Base-by-base conservation (phyloP, 1,140 invertebrate genomes). In the Drosophila leontia region DNA sequence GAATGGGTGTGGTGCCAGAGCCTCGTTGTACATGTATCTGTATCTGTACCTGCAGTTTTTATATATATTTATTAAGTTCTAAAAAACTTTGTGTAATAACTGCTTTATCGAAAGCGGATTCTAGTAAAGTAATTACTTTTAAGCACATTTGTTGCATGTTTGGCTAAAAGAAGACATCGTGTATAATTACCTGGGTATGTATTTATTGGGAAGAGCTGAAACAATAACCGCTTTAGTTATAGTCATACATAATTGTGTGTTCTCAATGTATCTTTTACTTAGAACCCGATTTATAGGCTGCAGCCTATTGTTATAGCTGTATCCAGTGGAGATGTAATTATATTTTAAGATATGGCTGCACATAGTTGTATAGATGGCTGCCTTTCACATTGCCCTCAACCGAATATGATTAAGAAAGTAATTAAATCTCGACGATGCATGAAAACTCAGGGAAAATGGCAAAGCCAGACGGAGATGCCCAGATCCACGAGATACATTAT, bases 351-450 rank as follows among this genome's bases (percentile, higher is more conserved):
- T 45, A 53, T 64, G 32, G 57, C 62, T 44, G 53, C 50, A 76
- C 53, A 44, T 44, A 71, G 58, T 61, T 37, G 47, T 51, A 80
- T 77, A 62, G 67, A 65, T 80, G 74, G 61, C 56, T 78, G 78
- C 75, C 57, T 60, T 75, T 75, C 69, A 81, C 65, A 79, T 80
- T 86, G 76, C 64, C 68, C 83, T 74, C 71, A 69, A 78, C 84
- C 75, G 69, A 75, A 76, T 81, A 79, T 80, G 81, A 82, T 85
- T 72, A 72, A 68, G 78, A 91, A 91, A 91, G 82, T 79, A 91
- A 91, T 91, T 91, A 91, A 87, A 87, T 78, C 58, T 61, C 82
- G 85, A 75, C 80, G 90, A 91, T 84, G 91, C 90, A 91, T 91
- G 76, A 81, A 81, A 87, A 76, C 71, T 61, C 64, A 48, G 60